A percentile compares a stretch with the other conserved stretches of the same genome.
These are phyloP conservation scores for Sinocyclocheilus grahami DNA, from an alignment of 2,113 vertebrate genomes.

Conservation along the genomic window DNA sequence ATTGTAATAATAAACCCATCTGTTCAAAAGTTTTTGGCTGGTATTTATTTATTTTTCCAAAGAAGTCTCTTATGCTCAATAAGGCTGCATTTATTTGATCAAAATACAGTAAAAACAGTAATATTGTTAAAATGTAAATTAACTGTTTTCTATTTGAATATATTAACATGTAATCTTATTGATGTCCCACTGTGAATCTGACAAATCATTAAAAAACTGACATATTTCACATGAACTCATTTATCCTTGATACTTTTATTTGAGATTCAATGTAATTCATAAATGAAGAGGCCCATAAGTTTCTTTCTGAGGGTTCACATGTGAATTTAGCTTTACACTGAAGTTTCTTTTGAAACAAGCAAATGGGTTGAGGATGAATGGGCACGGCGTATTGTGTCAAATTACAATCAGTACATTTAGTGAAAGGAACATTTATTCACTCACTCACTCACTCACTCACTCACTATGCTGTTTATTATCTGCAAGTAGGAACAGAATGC, in stretches of 20 bases:
- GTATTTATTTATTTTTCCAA: no score
- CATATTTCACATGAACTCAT: not conserved
- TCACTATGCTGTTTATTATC: not conserved
- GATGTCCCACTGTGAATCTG: not conserved
- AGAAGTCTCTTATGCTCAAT: no score
- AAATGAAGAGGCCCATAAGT: not conserved
- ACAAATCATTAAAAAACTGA: not conserved
- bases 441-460: no score
- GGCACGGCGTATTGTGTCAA: not conserved
- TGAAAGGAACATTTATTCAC: not conserved
- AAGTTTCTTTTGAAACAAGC: not conserved
- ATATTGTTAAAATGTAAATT: no score
- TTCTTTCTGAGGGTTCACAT: not conserved
- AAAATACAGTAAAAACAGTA: no score
- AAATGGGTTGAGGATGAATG: not conserved
- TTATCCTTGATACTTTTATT: constrained; percentile 1
- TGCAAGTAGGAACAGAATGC: not conserved
- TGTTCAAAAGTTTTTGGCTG: no score
- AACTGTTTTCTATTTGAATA: no score
- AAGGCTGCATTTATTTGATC: no score
- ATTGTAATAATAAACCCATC: no score
- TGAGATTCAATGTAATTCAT: not conserved
- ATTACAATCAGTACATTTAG: not conserved
- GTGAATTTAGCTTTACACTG: not conserved
- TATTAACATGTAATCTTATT: not conserved